Conservation (phyloP, 2,797 vertebrate genomes). For the Rhabdophis nuchalis region DNA sequence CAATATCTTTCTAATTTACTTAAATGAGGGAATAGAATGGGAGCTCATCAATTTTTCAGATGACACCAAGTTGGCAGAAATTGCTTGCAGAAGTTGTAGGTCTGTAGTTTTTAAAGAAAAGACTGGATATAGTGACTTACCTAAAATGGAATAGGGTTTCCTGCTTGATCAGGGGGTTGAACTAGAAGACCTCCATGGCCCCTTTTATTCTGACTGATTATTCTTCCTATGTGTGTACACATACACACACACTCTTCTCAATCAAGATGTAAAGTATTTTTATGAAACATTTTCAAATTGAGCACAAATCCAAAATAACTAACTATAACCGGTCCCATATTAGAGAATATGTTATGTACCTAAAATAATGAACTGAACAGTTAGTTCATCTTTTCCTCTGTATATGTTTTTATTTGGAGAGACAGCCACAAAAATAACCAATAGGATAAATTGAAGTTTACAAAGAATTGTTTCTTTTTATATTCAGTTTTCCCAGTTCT, state of each 20-base stretch:
- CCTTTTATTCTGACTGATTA: not conserved
- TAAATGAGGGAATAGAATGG: too few species aligned
- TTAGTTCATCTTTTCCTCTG: not conserved
- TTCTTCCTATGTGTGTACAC: not conserved
- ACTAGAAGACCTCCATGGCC: not conserved
- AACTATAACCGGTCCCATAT: not conserved
- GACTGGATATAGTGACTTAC: not conserved
- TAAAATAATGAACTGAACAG: not conserved
- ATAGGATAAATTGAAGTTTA: not conserved
- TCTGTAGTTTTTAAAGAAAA: not conserved
- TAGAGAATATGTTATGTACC: not conserved
- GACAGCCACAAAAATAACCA: not conserved
- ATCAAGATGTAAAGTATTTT: not conserved
- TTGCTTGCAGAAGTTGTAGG: not conserved
- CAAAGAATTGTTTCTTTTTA: not conserved
- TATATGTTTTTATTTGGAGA: not conserved
- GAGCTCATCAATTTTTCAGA: too few species aligned
- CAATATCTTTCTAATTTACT: too few species aligned
- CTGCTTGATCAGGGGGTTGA: not conserved
- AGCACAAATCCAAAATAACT: not conserved
- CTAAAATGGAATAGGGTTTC: not conserved
- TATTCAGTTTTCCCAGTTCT: not conserved
- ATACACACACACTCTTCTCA: not conserved
- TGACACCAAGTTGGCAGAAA: too few species aligned
- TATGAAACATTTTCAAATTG: not conserved